phyloP scores from a whole-genome alignment of 2,888 invertebrate species.

The Reticulitermes lucifugus region DNA sequence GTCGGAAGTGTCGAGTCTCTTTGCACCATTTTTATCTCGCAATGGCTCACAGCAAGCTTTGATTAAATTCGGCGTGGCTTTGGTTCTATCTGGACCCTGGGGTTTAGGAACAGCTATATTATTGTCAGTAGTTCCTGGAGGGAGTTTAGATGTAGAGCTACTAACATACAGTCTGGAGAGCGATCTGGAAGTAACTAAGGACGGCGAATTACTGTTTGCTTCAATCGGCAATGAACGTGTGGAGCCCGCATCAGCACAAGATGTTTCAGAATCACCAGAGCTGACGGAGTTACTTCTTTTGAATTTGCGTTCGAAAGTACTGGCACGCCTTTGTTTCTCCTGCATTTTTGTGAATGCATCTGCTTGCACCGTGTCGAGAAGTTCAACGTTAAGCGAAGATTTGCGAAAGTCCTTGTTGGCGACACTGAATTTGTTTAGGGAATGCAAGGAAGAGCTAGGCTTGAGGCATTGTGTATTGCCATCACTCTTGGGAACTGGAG shows the following conservation, averaged over 20 bases:
- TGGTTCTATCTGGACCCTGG: background rate
- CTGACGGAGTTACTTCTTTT: constrained; percentile 42
- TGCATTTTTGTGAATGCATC: constrained; percentile 64
- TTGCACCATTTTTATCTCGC: constrained; percentile 49
- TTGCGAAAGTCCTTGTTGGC: constrained; percentile 81
- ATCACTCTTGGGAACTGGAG: constrained; percentile 67
- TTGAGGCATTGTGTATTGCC: constrained; percentile 27
- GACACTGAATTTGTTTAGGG: constrained; percentile 55
- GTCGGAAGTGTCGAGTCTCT: constrained; percentile 45
- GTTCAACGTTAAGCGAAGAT: constrained; percentile 76
- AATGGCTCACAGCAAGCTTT: constrained; percentile 61
- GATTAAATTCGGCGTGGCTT: constrained; percentile 56
- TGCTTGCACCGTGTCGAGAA: constrained; percentile 60
- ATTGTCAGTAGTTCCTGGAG: background rate
- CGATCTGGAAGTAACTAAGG: background rate
- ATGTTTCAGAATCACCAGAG: constrained; percentile 44
- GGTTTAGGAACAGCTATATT: background rate
- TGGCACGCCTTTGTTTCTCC: constrained; percentile 41
- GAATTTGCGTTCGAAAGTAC: constrained; percentile 16
- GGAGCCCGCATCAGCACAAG: background rate
- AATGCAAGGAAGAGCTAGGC: constrained; percentile 43
- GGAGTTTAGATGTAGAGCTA: constrained; percentile 1
- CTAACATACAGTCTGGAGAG: background rate
- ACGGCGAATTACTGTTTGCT: background rate
- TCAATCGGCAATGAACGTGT: background rate